phyloP scores from a whole-genome alignment of 2,797 vertebrate genomes.

The Rousettus madagascariensis region DNA sequence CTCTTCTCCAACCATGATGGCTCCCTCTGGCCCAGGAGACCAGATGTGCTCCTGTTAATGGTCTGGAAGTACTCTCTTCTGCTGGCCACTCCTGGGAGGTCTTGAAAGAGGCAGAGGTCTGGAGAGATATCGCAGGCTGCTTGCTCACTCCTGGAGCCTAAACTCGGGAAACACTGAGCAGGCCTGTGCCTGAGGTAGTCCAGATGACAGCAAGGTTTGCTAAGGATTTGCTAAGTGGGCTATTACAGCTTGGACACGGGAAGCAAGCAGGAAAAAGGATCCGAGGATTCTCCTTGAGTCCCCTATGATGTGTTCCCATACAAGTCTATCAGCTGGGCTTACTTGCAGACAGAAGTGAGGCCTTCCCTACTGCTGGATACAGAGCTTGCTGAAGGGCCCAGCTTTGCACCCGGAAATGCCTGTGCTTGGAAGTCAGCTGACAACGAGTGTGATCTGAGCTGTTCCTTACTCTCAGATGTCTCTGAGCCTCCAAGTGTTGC shows the following conservation, averaged over 20 bases:
- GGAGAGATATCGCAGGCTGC: neutral
- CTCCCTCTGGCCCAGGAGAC: neutral
- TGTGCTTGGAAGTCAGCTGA: neutral
- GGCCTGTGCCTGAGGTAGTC: neutral
- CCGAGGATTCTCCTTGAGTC: neutral
- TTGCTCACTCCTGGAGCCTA: neutral
- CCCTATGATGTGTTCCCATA: slow-evolving; percentile 6
- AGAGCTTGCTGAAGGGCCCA: neutral
- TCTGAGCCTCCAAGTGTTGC: neutral
- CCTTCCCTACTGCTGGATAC: neutral
- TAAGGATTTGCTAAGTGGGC: neutral
- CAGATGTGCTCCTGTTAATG: neutral
- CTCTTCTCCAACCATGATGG: neutral
- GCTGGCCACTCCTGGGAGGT: neutral
- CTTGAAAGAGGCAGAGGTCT: neutral
- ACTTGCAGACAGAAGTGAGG: neutral
- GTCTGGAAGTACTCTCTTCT: slow-evolving; percentile 34
- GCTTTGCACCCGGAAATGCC: neutral
- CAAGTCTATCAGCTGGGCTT: neutral
- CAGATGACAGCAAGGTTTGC: neutral
- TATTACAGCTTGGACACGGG: neutral
- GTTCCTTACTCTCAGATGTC: neutral
- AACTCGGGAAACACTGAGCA: slow-evolving; percentile 25
- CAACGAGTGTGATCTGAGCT: neutral
- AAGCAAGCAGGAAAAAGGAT: neutral